Percentiles rank a stretch among this genome's conserved stretches.
These are phyloP conservation scores for Drosophila imparisetae DNA, from an alignment of 2,888 invertebrate genomes.

Conservation along the genomic window DNA sequence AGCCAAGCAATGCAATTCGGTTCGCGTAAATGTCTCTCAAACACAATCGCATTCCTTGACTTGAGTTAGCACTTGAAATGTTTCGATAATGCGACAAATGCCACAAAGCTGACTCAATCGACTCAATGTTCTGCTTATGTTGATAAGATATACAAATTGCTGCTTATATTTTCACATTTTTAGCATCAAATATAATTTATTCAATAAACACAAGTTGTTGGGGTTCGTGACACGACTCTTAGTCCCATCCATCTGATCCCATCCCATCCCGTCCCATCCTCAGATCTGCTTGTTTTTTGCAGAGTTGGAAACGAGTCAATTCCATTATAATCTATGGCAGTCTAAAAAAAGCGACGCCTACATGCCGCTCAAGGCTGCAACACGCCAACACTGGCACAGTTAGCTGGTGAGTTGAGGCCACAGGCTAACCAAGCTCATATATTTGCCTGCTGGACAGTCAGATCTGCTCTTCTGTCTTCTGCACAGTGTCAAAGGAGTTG, in stretches of 20 bases:
- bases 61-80: background rate
- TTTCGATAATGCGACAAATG: background rate
- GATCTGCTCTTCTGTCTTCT: slow-evolving; percentile 25
- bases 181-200: background rate
- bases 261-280: no score
- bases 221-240: slow-evolving; percentile 26
- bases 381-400: background rate
- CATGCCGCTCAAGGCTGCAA: background rate
- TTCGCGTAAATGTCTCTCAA: background rate
- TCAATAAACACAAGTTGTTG: background rate
- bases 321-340: slow-evolving; percentile 24
- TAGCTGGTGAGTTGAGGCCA: slow-evolving; percentile 41
- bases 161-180: no score
- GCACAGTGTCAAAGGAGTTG: slow-evolving; percentile 57
- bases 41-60: background rate
- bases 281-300: background rate
- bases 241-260: background rate
- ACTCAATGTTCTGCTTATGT: no score
- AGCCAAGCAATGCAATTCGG: background rate
- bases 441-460: slow-evolving; percentile 54
- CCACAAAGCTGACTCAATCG: no score
- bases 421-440: slow-evolving; percentile 58
- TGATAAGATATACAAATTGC: no score
- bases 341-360: slow-evolving; percentile 31
- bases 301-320: slow-evolving; percentile 22